Percentiles rank a stretch among this genome's conserved stretches.
Conservation (phyloP, 1,140 invertebrate genomes). For the Caenorhabditis inopinata region DNA sequence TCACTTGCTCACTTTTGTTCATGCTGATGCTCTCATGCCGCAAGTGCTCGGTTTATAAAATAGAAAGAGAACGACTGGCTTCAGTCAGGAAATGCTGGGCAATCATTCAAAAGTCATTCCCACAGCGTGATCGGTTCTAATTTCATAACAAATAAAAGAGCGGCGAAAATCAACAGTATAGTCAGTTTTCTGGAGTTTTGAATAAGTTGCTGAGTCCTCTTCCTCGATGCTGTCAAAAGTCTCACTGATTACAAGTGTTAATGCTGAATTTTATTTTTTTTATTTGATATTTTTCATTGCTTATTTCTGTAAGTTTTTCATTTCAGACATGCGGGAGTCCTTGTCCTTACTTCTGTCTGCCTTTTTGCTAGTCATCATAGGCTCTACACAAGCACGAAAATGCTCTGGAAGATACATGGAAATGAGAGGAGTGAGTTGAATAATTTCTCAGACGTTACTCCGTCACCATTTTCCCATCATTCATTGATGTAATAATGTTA, state of each 20-base stretch:
- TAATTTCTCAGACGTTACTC: background rate
- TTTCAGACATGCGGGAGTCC: background rate
- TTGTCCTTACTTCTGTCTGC: no score
- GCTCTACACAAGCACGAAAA: background rate
- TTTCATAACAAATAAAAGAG: slow-evolving; percentile 26
- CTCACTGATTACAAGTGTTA: no score
- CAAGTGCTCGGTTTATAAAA: background rate
- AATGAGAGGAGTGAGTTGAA: slow-evolving; percentile 3
- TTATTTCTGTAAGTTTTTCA: no score
- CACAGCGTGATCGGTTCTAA: slow-evolving; percentile 7
- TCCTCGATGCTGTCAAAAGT: no score
- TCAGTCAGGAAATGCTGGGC: slow-evolving; percentile 4
- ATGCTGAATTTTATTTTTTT: no score
- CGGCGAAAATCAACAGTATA: no score
- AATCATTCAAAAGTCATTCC: background rate
- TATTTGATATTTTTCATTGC: no score
- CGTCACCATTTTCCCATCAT: no score
- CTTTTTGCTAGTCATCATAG: background rate
- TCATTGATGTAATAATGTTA: no score
- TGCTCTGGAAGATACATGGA: slow-evolving; percentile 10
- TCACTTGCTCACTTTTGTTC: background rate
- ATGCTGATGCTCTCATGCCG: background rate
- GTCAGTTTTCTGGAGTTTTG: no score
- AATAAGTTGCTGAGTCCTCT: no score
- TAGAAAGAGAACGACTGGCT: background rate